A percentile compares a stretch with the other conserved stretches of the same genome.
Conservation (phyloP, 2,113 vertebrate genomes). For the Chaetops frenatus region DNA sequence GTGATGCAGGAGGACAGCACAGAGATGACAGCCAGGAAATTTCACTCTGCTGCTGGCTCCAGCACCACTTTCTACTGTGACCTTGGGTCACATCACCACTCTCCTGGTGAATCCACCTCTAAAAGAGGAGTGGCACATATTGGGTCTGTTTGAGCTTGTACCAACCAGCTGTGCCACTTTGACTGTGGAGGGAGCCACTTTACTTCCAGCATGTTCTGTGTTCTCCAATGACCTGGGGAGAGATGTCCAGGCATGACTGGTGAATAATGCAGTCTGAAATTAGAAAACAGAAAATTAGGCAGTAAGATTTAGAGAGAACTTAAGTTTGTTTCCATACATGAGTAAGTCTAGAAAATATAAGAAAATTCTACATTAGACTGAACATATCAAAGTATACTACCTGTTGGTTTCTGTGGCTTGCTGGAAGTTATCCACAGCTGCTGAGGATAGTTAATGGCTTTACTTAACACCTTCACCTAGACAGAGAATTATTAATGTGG, state of each 20-base stretch:
- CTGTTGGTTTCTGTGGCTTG: background rate
- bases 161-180: background rate
- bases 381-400: background rate
- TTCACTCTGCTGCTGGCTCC: background rate
- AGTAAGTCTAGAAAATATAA: background rate
- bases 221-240: accelerated
- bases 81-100: background rate
- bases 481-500: background rate
- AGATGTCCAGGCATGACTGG: background rate
- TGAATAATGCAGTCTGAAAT: background rate
- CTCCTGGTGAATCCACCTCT: background rate
- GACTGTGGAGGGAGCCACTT: background rate
- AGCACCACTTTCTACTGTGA: background rate
- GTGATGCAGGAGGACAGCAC: accelerated
- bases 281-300: background rate
- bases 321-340: background rate
- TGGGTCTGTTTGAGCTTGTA: background rate
- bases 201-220: accelerated
- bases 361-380: background rate
- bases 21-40: background rate
- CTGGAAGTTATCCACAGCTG: background rate
- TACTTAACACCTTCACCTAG: background rate
- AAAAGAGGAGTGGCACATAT: background rate
- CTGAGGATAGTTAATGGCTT: background rate
- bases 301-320: background rate